phyloP scores from a whole-genome alignment of 2,888 invertebrate genomes.

The Papilio demoleus region DNA sequence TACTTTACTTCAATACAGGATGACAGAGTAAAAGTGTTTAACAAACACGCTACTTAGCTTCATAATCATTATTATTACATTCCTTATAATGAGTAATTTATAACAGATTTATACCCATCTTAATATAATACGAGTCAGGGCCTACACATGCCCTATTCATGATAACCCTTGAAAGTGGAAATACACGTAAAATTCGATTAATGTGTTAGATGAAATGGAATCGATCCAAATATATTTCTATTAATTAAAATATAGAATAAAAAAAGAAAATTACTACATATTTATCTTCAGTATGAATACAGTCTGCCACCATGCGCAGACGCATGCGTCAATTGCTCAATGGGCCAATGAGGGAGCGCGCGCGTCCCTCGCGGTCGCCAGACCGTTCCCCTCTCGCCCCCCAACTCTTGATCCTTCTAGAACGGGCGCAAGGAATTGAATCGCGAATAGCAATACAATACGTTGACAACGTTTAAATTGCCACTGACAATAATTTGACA shows the following conservation, averaged over 20 bases:
- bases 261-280: constrained; percentile 10
- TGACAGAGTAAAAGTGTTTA: constrained; percentile 7
- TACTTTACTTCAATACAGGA: background rate
- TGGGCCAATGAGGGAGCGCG: constrained; percentile 68
- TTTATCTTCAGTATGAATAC: constrained; percentile 56
- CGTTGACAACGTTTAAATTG: constrained; percentile 18
- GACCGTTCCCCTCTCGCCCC: constrained; percentile 40
- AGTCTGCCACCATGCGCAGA: constrained; percentile 48
- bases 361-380: constrained; percentile 39
- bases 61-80: constrained; percentile 3
- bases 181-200: too few relatives aligned
- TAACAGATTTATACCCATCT: background rate
- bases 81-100: constrained; percentile 8
- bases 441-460: constrained; percentile 33
- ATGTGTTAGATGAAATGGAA: too few relatives aligned
- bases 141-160: too few relatives aligned
- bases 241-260: background rate
- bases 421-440: constrained; percentile 40
- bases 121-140: too few relatives aligned
- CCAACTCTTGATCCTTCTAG: constrained; percentile 46
- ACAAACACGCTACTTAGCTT: constrained; percentile 12
- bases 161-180: too few relatives aligned
- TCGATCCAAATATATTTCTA: too few relatives aligned
- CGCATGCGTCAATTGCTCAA: constrained; percentile 69
- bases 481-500: background rate